These are phyloP conservation scores for Myodes glareolus DNA, from an alignment of 2,113 vertebrate genomes.

Conservation along the genomic window DNA sequence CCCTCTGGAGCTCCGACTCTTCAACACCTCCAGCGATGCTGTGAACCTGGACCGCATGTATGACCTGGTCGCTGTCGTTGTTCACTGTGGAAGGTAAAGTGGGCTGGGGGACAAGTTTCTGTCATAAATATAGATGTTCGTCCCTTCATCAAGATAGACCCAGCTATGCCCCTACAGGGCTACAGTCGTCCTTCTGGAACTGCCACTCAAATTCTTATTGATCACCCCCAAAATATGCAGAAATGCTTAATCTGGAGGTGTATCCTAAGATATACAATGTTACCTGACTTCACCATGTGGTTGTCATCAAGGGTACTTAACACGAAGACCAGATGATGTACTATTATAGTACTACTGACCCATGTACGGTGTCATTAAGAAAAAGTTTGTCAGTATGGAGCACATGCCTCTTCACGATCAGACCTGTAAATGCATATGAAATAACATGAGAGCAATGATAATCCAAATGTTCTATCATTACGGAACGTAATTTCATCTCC, in stretches of 20 bases:
- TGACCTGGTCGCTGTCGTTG: conserved; percentile 96
- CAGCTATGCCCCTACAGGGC: neutral
- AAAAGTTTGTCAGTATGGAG: neutral
- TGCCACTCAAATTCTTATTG: neutral
- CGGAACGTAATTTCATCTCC: neutral
- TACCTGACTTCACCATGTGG: too few relatives aligned
- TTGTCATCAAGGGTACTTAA: neutral
- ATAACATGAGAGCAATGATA: neutral
- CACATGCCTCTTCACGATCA: neutral
- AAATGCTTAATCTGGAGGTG: neutral
- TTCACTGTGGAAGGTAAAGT: conserved; percentile 96
- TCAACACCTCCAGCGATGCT: conserved; percentile 95
- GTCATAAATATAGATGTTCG: fast-evolving
- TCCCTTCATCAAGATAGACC: fast-evolving
- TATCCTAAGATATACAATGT: neutral
- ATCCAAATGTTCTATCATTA: neutral
- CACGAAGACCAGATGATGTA: too few relatives aligned
- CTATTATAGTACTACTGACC: neutral
- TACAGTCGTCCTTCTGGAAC: fast-evolving
- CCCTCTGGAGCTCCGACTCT: conserved; percentile 95
- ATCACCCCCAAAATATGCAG: neutral
- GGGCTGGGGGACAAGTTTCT: fast-evolving
- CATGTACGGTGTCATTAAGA: neutral
- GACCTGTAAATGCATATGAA: neutral
- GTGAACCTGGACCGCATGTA: conserved; percentile 98